Percentiles rank a stretch among this genome's conserved stretches.
Conservation (phyloP, 2,113 vertebrate genomes). For the Candoia aspera region DNA sequence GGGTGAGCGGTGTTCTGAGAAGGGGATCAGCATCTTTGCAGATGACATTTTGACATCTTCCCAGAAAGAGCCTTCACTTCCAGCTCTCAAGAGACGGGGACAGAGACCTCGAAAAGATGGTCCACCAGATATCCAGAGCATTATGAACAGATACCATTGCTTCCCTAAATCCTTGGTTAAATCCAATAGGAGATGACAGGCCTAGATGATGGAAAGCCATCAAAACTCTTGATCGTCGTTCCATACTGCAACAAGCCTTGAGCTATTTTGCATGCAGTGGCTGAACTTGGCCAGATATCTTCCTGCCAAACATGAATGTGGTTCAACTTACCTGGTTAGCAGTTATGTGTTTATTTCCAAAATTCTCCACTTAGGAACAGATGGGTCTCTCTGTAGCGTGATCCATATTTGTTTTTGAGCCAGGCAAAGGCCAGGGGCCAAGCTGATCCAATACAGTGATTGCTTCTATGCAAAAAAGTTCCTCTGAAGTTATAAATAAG, state of each 20-base stretch:
- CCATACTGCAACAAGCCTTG: not conserved
- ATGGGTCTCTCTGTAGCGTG: not conserved
- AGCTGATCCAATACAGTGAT: not conserved
- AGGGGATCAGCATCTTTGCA: too few species aligned
- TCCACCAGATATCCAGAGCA: not conserved
- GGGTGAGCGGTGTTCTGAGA: not conserved
- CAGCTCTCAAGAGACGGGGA: too few species aligned
- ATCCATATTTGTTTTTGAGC: not conserved
- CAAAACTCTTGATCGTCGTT: not conserved
- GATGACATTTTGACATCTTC: too few species aligned
- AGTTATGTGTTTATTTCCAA: not conserved
- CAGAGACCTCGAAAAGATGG: too few species aligned
- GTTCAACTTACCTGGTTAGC: not conserved
- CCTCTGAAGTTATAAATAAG: not conserved
- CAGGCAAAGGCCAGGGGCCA: not conserved
- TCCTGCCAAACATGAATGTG: rapidly evolving
- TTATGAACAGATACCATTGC: not conserved
- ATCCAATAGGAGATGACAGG: not conserved
- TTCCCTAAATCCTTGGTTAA: not conserved
- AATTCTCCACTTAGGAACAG: not conserved
- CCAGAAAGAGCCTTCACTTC: too few species aligned
- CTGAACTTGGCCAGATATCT: not conserved
- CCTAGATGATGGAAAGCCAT: rapidly evolving
- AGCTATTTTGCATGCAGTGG: not conserved
- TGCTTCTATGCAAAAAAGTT: constrained; percentile 1